Base-by-base conservation (phyloP, 2,113 vertebrate genomes). In the Crocuta crocuta region DNA sequence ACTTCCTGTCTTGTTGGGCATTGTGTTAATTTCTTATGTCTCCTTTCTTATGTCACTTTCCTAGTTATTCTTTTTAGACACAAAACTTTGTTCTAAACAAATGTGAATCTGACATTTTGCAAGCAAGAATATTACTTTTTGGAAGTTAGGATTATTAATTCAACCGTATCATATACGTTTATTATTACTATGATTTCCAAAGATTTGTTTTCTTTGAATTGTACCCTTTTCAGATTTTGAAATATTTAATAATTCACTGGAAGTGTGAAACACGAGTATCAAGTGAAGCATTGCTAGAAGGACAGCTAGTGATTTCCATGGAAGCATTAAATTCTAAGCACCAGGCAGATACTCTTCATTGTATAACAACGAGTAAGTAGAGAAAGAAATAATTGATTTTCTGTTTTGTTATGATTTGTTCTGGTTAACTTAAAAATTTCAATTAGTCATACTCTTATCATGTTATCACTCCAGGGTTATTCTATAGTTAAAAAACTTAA, bases 201-300 rank as follows among this genome's bases (percentile, higher is more conserved):
- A 95, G 68, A 96, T 74, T 23, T 90, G 6, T 92, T 97, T 96
- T 96, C 55, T 92, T 95, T 97, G 66, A 61, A 78, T 89, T 92
- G 43, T 97, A 53, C 33, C 87, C 66, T 94, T 97, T 98, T 97
- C 96, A 98, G 98, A 98, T 98, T 97, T 96, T 98, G 96, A 98
- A 97, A 94, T 98, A 97, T 65, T 94, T 98, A 94, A 97, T 98
- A 68, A 96, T 98, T 97, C 89, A 94, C 70, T 96, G 98, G 97
- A 97, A 89, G 71, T 90, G 76, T 96, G 93, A 94, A 96, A 70
- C 86, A 83, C 82, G 68, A 95, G n/a, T 79, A 61, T 48, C 89
- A 94, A 96, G 90, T 35, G 71, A 68, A 89, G 15, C 92, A 10
- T 91, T 97, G 28, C 79, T 96, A 26, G 94, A 97, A 96, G 97